These are phyloP conservation scores for Epizoanthus rinbou DNA, from an alignment of 92 coral and sea anemone species.

Conservation along the genomic window DNA sequence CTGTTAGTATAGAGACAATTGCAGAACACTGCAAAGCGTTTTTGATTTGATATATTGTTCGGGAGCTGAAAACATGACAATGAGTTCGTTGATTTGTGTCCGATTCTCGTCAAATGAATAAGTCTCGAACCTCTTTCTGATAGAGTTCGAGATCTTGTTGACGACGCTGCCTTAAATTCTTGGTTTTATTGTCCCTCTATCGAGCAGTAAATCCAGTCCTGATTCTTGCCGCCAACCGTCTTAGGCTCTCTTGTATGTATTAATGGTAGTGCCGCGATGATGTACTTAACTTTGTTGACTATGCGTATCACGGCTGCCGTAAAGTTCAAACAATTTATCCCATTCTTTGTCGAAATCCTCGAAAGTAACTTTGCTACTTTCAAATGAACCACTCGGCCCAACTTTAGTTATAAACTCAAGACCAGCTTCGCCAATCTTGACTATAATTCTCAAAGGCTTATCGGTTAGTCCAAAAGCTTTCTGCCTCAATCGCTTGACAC, in stretches of 20 bases:
- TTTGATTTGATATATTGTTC: no score
- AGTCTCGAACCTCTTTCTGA: no score
- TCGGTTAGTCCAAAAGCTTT: slow-evolving; percentile 87
- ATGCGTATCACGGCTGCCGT: slow-evolving; percentile 31
- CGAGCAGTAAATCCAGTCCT: no score
- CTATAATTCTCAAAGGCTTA: slow-evolving; percentile 80
- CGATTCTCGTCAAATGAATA: no score
- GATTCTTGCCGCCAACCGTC: no score
- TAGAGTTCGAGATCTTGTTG: no score
- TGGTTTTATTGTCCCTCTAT: no score
- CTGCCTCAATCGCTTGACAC: slow-evolving; percentile 66
- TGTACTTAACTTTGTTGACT: background rate
- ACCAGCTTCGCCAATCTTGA: slow-evolving; percentile 84
- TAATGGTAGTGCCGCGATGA: background rate
- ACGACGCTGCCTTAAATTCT: no score
- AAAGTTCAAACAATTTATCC: slow-evolving; percentile 74
- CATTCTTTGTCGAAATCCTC: slow-evolving; percentile 86
- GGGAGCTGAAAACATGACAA: no score
- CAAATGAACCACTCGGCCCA: slow-evolving; percentile 88
- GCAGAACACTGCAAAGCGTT: no score
- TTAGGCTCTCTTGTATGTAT: background rate
- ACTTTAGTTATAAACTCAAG: slow-evolving; percentile 78
- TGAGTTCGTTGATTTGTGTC: no score
- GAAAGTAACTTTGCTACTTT: slow-evolving; percentile 70
- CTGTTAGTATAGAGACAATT: no score